A percentile compares a stretch with the other conserved stretches of the same genome.
Conservation (phyloP, 2,797 vertebrate species). For the Morelia viridis region DNA sequence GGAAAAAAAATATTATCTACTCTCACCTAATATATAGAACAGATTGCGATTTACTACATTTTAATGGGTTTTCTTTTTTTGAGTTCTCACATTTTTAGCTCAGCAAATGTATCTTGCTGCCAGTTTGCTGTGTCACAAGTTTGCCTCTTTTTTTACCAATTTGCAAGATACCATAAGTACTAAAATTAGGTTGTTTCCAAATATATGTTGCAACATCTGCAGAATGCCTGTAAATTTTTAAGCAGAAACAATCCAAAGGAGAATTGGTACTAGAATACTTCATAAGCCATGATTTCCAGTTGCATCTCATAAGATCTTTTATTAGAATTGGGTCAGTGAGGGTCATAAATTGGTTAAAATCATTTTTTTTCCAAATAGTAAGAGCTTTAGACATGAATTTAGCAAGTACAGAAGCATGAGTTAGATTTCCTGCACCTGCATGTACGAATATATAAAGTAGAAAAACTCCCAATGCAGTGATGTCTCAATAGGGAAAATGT, state of each 20-base stretch:
- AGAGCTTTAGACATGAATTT: not conserved
- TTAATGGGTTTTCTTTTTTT: conserved; percentile 34
- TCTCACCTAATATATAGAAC: conserved; percentile 32
- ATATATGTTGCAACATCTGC: conserved; percentile 65
- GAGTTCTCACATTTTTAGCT: conserved; percentile 51
- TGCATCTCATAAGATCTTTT: not conserved
- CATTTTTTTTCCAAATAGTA: conserved; percentile 41
- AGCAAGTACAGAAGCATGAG: not conserved
- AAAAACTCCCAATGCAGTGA: not conserved
- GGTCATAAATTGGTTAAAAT: conserved; percentile 43
- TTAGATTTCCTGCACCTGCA: not conserved
- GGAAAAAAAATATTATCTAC: conserved; percentile 32
- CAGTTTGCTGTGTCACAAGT: conserved; percentile 64
- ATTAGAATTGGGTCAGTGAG: not conserved
- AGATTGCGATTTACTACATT: conserved; percentile 53
- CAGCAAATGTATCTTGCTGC: conserved; percentile 66
- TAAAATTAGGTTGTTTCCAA: conserved; percentile 63
- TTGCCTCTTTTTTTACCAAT: conserved; percentile 72
- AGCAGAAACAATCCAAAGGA: conserved; percentile 40
- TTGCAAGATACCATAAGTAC: conserved; percentile 68
- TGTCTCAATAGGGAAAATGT: not conserved
- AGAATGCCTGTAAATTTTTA: conserved; percentile 67
- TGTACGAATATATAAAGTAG: not conserved
- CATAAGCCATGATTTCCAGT: conserved; percentile 51
- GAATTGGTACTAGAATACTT: conserved; percentile 41